Evolutionary conservation across 2,797 vertebrate species (phyloP).

Genomic region (Danio aesculapii): DNA sequence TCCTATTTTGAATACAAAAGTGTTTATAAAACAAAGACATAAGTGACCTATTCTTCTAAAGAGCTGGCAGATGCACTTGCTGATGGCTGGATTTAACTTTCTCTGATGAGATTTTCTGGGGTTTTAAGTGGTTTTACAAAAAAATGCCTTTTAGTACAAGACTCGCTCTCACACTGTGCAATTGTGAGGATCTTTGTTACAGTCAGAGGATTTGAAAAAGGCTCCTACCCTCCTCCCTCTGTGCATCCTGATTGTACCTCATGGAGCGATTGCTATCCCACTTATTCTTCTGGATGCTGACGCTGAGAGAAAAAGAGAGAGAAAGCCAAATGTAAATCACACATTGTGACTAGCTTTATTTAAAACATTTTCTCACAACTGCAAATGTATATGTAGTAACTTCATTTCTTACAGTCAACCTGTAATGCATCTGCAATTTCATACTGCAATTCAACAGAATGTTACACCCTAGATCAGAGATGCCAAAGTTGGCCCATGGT

Average conservation of each 20-base stretch:
- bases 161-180: background rate
- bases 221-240: conserved; percentile 92
- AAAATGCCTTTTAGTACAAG: background rate
- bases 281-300: conserved; percentile 93
- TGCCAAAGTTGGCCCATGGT: no score
- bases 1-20: conserved; percentile 6
- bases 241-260: conserved; percentile 96
- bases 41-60: background rate
- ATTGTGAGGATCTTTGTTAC: conserved; percentile 7
- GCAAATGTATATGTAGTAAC: no score
- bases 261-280: conserved; percentile 94
- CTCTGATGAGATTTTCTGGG: background rate
- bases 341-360: no score
- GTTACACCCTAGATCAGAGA: no score
- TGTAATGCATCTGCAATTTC: no score
- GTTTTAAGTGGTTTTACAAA: background rate
- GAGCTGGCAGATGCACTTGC: conserved; percentile 4
- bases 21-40: conserved; percentile 10
- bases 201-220: conserved; percentile 13
- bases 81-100: conserved; percentile 7
- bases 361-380: no score
- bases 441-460: no score
- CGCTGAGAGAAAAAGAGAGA: conserved; percentile 71
- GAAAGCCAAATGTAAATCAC: background rate
- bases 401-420: no score